These are phyloP conservation scores for Cygnus buccinator DNA, from an alignment of 2,113 vertebrate species.

Conservation along the genomic window DNA sequence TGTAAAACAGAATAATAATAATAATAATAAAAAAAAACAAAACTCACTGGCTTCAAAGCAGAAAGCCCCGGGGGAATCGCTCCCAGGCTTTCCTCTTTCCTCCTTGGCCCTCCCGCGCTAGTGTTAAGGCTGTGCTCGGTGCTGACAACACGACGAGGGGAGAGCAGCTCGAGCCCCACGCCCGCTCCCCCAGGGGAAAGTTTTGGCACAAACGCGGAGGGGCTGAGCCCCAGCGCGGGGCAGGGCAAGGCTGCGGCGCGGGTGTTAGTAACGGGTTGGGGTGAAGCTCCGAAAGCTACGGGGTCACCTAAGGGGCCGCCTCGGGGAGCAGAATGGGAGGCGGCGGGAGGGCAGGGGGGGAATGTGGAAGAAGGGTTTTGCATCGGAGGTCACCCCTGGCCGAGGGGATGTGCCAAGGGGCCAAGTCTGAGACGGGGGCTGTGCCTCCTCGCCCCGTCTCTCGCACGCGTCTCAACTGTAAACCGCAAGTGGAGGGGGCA, in stretches of 20 bases:
- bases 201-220: constrained; percentile 54
- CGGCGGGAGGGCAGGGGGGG: neutral
- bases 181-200: neutral
- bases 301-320: neutral
- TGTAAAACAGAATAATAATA: constrained; percentile 47
- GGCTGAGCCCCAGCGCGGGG: neutral
- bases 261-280: neutral
- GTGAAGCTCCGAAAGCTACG: neutral
- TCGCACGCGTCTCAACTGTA: neutral
- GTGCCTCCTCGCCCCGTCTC: neutral
- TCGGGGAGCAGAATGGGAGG: neutral
- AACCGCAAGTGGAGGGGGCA: neutral
- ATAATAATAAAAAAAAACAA: neutral
- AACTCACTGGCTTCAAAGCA: neutral
- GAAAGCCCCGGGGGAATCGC: neutral
- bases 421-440: neutral
- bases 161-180: neutral
- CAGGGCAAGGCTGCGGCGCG: neutral
- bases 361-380: constrained; percentile 42
- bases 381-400: neutral
- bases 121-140: constrained; percentile 38
- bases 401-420: neutral
- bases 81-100: neutral
- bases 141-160: neutral
- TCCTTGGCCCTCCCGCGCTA: neutral